Percentiles rank a stretch among this genome's conserved stretches.
Conservation (phyloP, 2,797 vertebrate species). For the Apodemus agrarius region DNA sequence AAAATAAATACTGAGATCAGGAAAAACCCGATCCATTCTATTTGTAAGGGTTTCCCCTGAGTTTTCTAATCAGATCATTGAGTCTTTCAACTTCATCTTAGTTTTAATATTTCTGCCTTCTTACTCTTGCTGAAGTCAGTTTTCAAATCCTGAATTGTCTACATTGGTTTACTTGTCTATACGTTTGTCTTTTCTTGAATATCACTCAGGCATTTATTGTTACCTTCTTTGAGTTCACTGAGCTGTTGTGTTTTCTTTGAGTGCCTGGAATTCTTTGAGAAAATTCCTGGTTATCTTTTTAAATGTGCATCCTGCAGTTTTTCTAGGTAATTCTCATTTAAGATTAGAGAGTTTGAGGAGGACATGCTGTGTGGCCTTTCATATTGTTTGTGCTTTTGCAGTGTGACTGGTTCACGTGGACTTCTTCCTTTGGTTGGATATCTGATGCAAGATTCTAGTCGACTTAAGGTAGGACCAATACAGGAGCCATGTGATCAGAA, state of each 20-base stretch:
- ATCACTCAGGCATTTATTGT: not conserved
- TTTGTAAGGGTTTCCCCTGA: not conserved
- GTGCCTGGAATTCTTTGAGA: not conserved
- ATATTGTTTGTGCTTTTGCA: not conserved
- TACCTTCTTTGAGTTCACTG: not conserved
- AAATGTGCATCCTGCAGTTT: not conserved
- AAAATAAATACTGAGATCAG: not conserved
- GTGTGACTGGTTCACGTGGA: not conserved
- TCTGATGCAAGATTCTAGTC: not conserved
- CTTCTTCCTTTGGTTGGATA: not conserved
- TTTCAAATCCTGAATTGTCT: not conserved
- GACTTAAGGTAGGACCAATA: not conserved
- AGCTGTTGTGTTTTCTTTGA: not conserved
- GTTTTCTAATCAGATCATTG: not conserved
- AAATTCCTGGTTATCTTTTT: not conserved
- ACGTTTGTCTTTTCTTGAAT: not conserved
- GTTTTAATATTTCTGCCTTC: not conserved
- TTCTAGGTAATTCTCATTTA: not conserved
- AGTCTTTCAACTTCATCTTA: not conserved
- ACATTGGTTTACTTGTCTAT: not conserved
- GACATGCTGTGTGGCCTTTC: not conserved
- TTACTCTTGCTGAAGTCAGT: not conserved
- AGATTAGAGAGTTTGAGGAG: not conserved
- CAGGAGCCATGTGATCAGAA: not conserved
- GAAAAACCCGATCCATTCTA: not conserved